Conservation (phyloP, 2,797 vertebrate genomes). For the Ambastaia sidthimunki region DNA sequence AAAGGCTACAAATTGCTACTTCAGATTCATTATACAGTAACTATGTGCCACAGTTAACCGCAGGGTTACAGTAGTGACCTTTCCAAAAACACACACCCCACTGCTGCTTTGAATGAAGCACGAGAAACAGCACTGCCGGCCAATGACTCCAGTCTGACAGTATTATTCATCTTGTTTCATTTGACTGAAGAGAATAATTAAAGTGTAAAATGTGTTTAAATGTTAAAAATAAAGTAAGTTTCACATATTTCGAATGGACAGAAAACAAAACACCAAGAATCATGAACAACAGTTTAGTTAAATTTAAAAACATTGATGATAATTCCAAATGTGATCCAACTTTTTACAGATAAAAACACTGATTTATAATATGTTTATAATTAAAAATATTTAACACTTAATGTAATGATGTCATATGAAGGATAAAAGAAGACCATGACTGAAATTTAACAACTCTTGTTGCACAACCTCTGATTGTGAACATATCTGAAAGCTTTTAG, state of each 20-base stretch:
- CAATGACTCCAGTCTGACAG: constrained; percentile 20
- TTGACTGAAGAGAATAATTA: neutral
- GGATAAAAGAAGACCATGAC: no score
- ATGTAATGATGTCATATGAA: no score
- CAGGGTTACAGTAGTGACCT: constrained; percentile 45
- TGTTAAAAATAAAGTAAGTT: neutral
- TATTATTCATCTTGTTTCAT: constrained; percentile 16
- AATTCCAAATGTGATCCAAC: no score
- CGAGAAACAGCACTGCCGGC: constrained; percentile 11
- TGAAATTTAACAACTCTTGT: no score
- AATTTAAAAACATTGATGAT: no score
- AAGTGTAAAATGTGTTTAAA: neutral
- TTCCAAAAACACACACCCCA: constrained; percentile 47
- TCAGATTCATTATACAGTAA: neutral
- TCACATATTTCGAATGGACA: neutral
- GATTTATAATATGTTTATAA: no score
- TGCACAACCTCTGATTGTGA: neutral
- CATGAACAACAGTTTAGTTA: no score
- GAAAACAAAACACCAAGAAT: neutral
- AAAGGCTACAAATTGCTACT: neutral
- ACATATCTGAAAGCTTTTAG: neutral
- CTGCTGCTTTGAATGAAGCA: constrained; percentile 40
- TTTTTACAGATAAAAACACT: no score
- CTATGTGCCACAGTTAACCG: constrained; percentile 20
- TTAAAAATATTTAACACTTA: no score